Base-by-base conservation (phyloP, 2,888 invertebrate genomes). In the Uloborus plumipes region DNA sequence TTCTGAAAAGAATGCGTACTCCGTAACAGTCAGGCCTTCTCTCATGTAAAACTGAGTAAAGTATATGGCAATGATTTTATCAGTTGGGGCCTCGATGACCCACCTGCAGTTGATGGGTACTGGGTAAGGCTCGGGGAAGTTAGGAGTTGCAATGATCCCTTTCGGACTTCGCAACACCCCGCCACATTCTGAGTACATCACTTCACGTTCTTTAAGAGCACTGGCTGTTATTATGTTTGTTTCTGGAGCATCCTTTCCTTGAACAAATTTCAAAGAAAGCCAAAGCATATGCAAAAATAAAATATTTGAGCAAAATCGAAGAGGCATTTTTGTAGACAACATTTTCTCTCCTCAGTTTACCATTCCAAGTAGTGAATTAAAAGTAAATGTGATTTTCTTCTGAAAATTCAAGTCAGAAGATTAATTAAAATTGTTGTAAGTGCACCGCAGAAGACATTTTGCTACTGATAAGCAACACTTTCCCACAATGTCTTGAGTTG, bases 101-200 rank as follows among this genome's bases (percentile, higher is more conserved):
- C 96, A 97, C 86, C 93, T 92, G 89, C 96, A 96, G 86, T 92
- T 92, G 84, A 96, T 93, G 18, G 97, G 97, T 59, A 94, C 93
- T 9, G 92, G 91, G 89, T 96, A 97, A 31, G 93, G 91, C 81
- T 91, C 91, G 0, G 97, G 97, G 88, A 96, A 97, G 88, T 93
- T 93, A 0, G 96, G 96, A 16, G 95, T 95, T 85, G 93, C 92
- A 67, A 97, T 92, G 73, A 93, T 90, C 55, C 96, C 95, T 64
- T 76, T 67, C n/a, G 79, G 61, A 47, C 72, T 70, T 49, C 69
- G 51, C 15, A 85, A 47, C 0, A 79, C 80, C 4, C 80, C 85
- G 0, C 85, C 85, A 55, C 85, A 85, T 51, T 84, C 69, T 0
- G 82, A 66, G 53, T 55, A 84, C 73, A 77, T 73, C 2, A 49